Conservation (phyloP, 2,797 vertebrate species). For the Eulemur mongoz region DNA sequence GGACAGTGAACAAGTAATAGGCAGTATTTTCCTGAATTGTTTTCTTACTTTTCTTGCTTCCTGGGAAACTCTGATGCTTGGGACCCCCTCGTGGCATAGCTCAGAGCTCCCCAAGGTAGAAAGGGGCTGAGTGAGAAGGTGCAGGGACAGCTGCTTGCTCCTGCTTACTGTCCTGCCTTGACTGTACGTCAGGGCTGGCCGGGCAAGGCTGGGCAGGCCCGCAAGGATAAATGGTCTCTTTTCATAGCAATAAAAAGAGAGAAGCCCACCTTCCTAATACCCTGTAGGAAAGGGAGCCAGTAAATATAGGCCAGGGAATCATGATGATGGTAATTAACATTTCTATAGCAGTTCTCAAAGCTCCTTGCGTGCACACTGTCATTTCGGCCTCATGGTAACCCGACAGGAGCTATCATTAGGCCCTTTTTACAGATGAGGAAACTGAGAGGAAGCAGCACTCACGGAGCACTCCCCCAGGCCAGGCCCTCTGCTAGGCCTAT, state of each 20-base stretch:
- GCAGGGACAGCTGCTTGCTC: background rate
- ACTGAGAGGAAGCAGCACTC: background rate
- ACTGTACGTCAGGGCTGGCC: fast-evolving
- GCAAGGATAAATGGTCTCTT: background rate
- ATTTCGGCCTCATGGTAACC: background rate
- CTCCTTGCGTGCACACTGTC: background rate
- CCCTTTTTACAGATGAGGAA: background rate
- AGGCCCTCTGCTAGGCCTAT: background rate
- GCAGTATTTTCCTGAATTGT: background rate
- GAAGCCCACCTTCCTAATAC: background rate
- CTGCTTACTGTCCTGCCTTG: background rate
- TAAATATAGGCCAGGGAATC: background rate
- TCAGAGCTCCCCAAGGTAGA: background rate
- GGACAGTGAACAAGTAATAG: background rate
- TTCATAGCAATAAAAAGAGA: background rate
- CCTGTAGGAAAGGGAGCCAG: background rate
- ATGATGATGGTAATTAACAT: background rate
- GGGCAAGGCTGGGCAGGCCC: background rate
- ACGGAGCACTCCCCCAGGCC: background rate
- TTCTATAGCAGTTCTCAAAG: background rate
- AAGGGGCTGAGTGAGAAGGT: background rate
- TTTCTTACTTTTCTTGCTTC: background rate
- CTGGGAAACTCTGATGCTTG: background rate
- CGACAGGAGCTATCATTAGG: background rate
- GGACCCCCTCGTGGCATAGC: background rate